Conservation (phyloP, 2,888 invertebrate genomes). For the Trilocha varians region DNA sequence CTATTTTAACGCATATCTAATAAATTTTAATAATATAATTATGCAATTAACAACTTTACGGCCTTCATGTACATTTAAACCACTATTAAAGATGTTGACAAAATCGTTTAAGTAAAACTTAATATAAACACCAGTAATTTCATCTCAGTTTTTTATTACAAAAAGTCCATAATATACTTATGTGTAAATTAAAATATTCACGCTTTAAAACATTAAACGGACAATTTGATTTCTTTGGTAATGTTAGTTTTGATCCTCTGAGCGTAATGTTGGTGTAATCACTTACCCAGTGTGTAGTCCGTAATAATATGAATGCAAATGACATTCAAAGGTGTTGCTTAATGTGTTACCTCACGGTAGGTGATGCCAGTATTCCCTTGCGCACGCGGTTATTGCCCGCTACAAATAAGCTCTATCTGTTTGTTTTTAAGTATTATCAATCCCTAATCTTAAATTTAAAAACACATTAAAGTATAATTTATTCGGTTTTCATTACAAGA, state of each 20-base stretch:
- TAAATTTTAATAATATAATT: too few relatives aligned
- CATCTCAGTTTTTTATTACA: too few relatives aligned
- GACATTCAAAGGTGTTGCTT: slow-evolving; percentile 38
- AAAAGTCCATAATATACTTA: too few relatives aligned
- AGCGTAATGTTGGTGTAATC: neutral
- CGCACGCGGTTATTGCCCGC: slow-evolving; percentile 18
- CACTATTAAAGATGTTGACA: too few relatives aligned
- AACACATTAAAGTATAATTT: slow-evolving; percentile 39
- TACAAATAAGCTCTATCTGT: slow-evolving; percentile 26
- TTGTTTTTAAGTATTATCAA: slow-evolving; percentile 35
- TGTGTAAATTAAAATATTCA: too few relatives aligned
- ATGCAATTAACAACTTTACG: too few relatives aligned
- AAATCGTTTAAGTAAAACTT: too few relatives aligned
- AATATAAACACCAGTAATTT: too few relatives aligned
- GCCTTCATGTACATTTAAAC: too few relatives aligned
- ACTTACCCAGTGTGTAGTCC: slow-evolving; percentile 3
- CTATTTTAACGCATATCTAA: too few relatives aligned
- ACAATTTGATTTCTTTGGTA: too few relatives aligned
- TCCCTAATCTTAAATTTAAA: slow-evolving; percentile 32
- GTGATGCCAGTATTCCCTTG: slow-evolving; percentile 36
- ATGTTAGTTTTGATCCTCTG: neutral
- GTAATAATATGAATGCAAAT: slow-evolving; percentile 35
- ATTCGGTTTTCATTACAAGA: slow-evolving; percentile 45
- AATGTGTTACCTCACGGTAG: slow-evolving; percentile 49
- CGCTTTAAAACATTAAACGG: too few relatives aligned